A percentile compares a stretch with the other conserved stretches of the same genome.
These are phyloP conservation scores for Drosophila aff. DNA, from an alignment of 1,140 invertebrate genomes.

Conservation along the genomic window DNA sequence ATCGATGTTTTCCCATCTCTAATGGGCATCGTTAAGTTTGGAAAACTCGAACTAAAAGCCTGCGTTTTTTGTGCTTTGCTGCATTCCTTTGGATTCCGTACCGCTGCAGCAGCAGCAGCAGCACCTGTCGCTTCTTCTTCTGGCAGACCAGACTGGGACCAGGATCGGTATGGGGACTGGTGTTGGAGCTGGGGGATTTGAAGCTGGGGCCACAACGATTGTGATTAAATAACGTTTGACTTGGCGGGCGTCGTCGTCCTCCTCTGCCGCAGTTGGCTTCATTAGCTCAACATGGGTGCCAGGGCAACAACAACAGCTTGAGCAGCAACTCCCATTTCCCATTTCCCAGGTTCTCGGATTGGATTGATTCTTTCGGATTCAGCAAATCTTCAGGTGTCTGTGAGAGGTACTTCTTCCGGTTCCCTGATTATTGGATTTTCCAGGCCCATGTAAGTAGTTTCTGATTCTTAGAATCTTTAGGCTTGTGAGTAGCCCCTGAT, in stretches of 20 bases:
- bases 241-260: conserved; percentile 57
- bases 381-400: too few species aligned
- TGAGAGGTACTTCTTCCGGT: background rate
- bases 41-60: background rate
- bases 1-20: background rate
- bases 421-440: too few species aligned
- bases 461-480: background rate
- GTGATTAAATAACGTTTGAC: conserved; percentile 83
- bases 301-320: conserved; percentile 44
- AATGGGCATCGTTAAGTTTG: conserved; percentile 3
- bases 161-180: background rate
- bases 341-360: background rate
- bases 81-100: conserved; percentile 52
- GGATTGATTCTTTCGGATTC: background rate
- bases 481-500: background rate
- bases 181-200: background rate
- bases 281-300: conserved; percentile 64
- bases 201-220: conserved; percentile 55
- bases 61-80: conserved; percentile 56
- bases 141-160: conserved; percentile 29
- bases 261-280: conserved; percentile 48
- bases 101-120: conserved; percentile 20
- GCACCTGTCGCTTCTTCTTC: conserved; percentile 32
- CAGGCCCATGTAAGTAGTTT: too few species aligned
- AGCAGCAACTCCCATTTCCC: background rate